Evolutionary conservation across 2,113 vertebrate species (phyloP).

Genomic region (Cepphus grylle): DNA sequence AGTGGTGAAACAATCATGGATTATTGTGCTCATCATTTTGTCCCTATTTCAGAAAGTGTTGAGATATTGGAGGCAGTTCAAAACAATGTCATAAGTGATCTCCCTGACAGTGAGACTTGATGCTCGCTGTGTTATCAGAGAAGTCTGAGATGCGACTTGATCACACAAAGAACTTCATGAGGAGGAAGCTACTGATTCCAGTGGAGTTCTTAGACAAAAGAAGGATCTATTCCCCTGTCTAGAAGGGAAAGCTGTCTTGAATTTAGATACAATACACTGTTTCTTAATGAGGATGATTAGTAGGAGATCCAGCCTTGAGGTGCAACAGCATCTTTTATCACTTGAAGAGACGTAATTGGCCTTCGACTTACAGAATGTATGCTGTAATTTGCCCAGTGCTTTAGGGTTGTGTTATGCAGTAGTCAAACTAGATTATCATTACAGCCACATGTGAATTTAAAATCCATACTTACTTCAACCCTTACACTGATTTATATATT

Average conservation of each 20-base stretch:
- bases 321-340: not conserved
- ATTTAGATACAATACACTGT: not conserved
- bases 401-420: not conserved
- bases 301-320: not conserved
- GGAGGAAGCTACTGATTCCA: not conserved
- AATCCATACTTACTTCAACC: not conserved
- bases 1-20: not conserved
- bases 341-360: not conserved
- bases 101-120: not conserved
- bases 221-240: not conserved
- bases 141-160: not conserved
- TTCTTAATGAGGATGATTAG: not conserved
- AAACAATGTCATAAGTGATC: not conserved
- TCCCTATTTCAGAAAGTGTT: not conserved
- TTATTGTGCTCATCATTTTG: not conserved
- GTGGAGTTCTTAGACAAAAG: not conserved
- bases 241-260: not conserved
- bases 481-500: not conserved
- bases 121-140: not conserved
- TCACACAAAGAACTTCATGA: not conserved
- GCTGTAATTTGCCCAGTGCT: not conserved
- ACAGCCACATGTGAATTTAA: not conserved
- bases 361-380: rapidly evolving
- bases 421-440: not conserved
- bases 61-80: not conserved